phyloP scores from a whole-genome alignment of 2,888 invertebrate genomes.

The Diaprepes abbreviatus region DNA sequence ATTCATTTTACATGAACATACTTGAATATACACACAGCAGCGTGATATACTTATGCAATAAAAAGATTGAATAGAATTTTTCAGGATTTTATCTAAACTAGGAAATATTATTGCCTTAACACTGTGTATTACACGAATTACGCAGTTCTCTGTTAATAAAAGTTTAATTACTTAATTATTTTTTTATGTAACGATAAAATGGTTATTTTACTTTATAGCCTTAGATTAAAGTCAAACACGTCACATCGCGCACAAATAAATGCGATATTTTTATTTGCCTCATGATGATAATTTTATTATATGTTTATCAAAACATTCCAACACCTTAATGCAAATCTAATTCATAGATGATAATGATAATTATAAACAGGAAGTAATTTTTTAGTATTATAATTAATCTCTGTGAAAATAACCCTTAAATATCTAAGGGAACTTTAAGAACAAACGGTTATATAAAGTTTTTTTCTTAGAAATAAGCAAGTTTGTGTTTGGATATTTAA shows the following conservation, averaged over 20 bases:
- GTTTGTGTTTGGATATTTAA: too few species aligned
- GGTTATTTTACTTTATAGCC: slow-evolving; percentile 9
- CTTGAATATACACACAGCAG: too few species aligned
- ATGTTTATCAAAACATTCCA: slow-evolving; percentile 2
- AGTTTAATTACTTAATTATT: slow-evolving; percentile 12
- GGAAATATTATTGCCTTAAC: background rate
- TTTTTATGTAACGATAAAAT: slow-evolving; percentile 7
- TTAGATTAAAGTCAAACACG: slow-evolving; percentile 2
- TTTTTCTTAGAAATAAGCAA: too few species aligned
- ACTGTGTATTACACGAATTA: slow-evolving; percentile 2
- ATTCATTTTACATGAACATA: too few species aligned
- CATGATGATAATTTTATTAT: background rate
- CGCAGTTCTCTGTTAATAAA: slow-evolving; percentile 2
- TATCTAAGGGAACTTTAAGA: too few species aligned
- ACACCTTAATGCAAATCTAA: background rate
- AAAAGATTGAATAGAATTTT: too few species aligned
- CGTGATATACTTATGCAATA: too few species aligned
- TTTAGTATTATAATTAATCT: background rate
- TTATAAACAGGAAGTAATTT: background rate
- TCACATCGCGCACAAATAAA: slow-evolving; percentile 14
- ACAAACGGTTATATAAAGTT: too few species aligned
- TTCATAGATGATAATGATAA: background rate
- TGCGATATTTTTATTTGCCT: background rate
- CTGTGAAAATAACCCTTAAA: too few species aligned
- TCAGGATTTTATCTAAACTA: too few species aligned